These are phyloP conservation scores for Drosophila asahinai DNA, from an alignment of 1,140 invertebrate species.

Conservation along the genomic window DNA sequence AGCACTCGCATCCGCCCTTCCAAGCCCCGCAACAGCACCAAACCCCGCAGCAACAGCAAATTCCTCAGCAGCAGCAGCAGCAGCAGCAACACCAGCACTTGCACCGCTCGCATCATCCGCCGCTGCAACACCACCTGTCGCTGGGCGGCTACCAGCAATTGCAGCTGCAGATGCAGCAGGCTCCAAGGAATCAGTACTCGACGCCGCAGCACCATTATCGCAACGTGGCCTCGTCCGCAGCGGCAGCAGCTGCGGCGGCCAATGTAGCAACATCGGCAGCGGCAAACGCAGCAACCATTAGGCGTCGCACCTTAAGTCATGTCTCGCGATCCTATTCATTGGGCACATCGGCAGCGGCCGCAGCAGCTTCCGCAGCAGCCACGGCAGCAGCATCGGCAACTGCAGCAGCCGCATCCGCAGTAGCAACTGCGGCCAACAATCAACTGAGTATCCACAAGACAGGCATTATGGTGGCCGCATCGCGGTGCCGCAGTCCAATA, in stretches of 20 bases:
- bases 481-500: constrained; percentile 88
- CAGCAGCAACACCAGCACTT: constrained; percentile 37
- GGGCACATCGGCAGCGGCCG: constrained; percentile 53
- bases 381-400: constrained; percentile 14
- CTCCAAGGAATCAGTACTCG: constrained; percentile 64
- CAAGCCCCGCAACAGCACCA: constrained; percentile 54
- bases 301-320: constrained; percentile 78
- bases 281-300: constrained; percentile 63
- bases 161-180: constrained; percentile 37
- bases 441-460: constrained; percentile 71
- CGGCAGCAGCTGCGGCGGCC: constrained; percentile 33
- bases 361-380: constrained; percentile 16
- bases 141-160: constrained; percentile 74
- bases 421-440: constrained; percentile 31
- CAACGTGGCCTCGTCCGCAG: constrained; percentile 22
- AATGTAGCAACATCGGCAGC: constrained; percentile 47
- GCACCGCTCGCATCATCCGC: constrained; percentile 65
- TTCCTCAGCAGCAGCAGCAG: constrained; percentile 26
- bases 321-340: constrained; percentile 79
- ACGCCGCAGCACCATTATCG: constrained; percentile 80
- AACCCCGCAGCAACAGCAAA: constrained; percentile 48
- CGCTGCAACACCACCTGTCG: constrained; percentile 80
- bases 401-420: constrained; percentile 15
- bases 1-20: constrained; percentile 73
- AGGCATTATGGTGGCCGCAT: constrained; percentile 73